phyloP scores from a whole-genome alignment of 2,113 vertebrate genomes.

The Platichthys stellatus region DNA sequence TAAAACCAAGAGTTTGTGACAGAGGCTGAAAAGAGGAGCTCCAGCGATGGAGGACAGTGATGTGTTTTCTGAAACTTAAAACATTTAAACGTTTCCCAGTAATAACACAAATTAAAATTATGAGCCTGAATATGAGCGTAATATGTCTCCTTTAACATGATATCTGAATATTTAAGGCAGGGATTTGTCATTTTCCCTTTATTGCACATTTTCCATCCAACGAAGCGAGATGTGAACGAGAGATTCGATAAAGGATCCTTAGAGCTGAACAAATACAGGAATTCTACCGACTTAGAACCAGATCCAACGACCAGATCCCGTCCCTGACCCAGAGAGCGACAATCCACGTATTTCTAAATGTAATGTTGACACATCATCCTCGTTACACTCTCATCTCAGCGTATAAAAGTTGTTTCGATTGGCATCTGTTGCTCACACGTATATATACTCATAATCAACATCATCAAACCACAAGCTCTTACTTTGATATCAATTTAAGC shows the following conservation, averaged over 20 bases:
- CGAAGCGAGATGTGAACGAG: neutral
- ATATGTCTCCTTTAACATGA: too few species aligned
- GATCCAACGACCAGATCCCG: neutral
- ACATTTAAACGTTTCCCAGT: too few species aligned
- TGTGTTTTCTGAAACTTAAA: too few species aligned
- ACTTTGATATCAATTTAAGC: constrained; percentile 23
- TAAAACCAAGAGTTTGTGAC: too few species aligned
- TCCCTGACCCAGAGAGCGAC: neutral
- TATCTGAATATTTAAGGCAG: too few species aligned
- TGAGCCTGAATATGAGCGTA: too few species aligned
- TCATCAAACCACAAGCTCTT: constrained; percentile 34
- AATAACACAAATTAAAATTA: too few species aligned
- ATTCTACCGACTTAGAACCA: neutral
- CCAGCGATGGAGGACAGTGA: too few species aligned
- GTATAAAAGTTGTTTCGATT: constrained; percentile 36
- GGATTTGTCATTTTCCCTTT: neutral
- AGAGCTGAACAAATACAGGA: neutral
- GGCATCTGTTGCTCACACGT: constrained; percentile 23
- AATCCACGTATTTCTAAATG: constrained; percentile 15
- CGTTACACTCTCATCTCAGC: neutral
- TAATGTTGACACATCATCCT: constrained; percentile 10
- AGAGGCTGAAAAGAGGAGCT: too few species aligned
- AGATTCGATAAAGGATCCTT: neutral
- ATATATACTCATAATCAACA: constrained; percentile 4
- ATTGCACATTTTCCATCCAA: neutral